Conservation (phyloP, 2,113 vertebrate species). For the Dryoscopus gambensis region DNA sequence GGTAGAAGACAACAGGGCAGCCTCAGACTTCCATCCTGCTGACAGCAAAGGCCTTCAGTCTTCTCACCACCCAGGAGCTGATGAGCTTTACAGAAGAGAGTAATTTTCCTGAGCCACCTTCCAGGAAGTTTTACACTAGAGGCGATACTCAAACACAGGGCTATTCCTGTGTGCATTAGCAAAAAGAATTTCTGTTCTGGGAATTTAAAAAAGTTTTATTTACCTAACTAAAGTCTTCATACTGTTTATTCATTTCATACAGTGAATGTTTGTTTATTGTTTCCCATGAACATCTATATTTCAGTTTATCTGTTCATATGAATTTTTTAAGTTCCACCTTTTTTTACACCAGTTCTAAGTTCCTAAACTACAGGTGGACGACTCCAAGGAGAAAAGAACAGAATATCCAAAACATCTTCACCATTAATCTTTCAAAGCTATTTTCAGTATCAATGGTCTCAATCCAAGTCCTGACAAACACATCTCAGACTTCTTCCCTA, state of each 20-base stretch:
- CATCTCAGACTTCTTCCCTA: neutral
- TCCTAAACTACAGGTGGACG: neutral
- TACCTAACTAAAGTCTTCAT: neutral
- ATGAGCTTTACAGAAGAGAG: neutral
- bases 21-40: neutral
- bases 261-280: neutral
- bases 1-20: neutral
- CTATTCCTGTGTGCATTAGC: neutral
- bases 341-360: neutral
- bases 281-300: neutral
- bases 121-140: neutral
- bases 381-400: neutral
- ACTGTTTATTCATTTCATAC: neutral
- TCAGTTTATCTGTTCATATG: neutral
- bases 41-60: neutral
- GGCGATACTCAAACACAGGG: accelerated
- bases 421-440: neutral
- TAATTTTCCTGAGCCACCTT: neutral
- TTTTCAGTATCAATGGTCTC: neutral
- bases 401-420: neutral
- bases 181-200: neutral
- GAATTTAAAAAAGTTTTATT: neutral
- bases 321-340: neutral
- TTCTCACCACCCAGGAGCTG: neutral
- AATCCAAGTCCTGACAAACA: neutral